Evolutionary conservation across 2,797 vertebrate species (phyloP).

Genomic region (Zenarchopterus dispar): DNA sequence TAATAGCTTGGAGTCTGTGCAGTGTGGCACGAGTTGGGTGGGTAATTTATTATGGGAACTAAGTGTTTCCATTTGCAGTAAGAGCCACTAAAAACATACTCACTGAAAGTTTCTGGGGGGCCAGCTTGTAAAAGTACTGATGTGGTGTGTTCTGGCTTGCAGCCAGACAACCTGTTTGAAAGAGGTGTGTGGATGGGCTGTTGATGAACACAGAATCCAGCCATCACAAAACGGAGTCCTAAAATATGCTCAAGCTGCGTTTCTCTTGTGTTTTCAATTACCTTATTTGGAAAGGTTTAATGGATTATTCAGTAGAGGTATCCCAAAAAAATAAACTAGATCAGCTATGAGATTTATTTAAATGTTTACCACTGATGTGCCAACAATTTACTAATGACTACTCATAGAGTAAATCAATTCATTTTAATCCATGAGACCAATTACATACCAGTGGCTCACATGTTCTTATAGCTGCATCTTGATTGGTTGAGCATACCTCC

Average conservation of each 20-base stretch:
- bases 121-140: conserved; percentile 78
- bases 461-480: not conserved
- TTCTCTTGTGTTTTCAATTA: conserved; percentile 49
- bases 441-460: too few species aligned
- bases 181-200: conserved; percentile 76
- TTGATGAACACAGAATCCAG: conserved; percentile 80
- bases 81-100: conserved; percentile 83
- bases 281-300: conserved; percentile 24
- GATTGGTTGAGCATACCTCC: not conserved
- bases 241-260: conserved; percentile 46
- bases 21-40: conserved; percentile 72
- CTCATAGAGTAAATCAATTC: not conserved
- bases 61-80: conserved; percentile 84
- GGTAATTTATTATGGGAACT: conserved; percentile 82
- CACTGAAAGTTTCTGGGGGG: conserved; percentile 80
- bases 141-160: conserved; percentile 72
- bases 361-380: conserved; percentile 50
- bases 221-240: conserved; percentile 60
- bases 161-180: conserved; percentile 82
- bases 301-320: conserved; percentile 34
- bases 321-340: conserved; percentile 45
- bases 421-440: not conserved
- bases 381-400: not conserved
- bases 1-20: conserved; percentile 62
- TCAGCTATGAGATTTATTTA: conserved; percentile 27